Evolutionary conservation across 1,140 invertebrate species (phyloP), one percentile per base, ranked within the genome.

Genomic region (Xylocopa sonorina): DNA sequence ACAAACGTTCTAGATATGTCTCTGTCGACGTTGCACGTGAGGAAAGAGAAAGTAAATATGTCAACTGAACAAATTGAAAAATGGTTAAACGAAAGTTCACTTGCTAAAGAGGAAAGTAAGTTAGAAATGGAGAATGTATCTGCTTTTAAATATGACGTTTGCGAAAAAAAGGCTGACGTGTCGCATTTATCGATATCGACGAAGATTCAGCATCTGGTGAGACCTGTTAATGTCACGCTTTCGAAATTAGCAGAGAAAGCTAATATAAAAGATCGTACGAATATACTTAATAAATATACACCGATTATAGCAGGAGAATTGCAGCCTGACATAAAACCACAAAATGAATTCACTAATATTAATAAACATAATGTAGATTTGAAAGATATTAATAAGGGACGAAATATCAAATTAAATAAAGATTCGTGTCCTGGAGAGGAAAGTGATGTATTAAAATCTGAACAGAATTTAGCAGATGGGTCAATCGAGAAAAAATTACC

Each of bases 1-100:
- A 73, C 82, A 1, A 89, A 89, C 32, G 87, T 92, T 24, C 86
- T 90, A n/a, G 90, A 91, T 21, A 91, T 92, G 71, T 84, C 89
- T 32, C 51, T 88, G 2, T 85, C 89, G 10, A 71, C 89, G 7
- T 75, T 82, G 29, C 83, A 83, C 12, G 77, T 86, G 0, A 93
- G 95, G 64, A 96, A 96, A 88, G 95, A 94, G 21, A 95, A 95
- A 84, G 94, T 96, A 0, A 96, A 95, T 77, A 95, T 96, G 95
- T 95, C 95, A 0, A 95, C 94, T 18, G 96, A 96, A 85, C 95
- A 96, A 86, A 96, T 96, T 63, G 95, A 96, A 74, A 95, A 95
- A 85, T 96, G 95, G 95, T 86, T 96, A 1, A 95, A 95, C 69
- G 95, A 96, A 75, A 95, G 94, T 82, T 94, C 93, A 0, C 88